A percentile compares a stretch with the other conserved stretches of the same genome.
Conservation (phyloP, 2,888 invertebrate genomes). For the Serrognathus titanus region DNA sequence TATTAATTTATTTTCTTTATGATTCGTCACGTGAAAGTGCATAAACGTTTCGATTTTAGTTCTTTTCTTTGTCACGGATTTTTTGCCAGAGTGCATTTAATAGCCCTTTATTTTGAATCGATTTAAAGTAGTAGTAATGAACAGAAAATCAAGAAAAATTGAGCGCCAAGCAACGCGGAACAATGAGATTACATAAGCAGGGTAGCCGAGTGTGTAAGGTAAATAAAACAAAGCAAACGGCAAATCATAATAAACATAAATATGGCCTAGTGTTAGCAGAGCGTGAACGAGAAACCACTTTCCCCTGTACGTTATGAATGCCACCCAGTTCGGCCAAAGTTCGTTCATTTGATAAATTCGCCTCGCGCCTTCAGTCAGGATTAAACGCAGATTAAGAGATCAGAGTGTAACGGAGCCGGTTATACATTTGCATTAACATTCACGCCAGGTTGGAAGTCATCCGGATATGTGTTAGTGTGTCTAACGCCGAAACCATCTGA, state of each 20-base stretch:
- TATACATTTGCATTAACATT: not conserved
- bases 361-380: not conserved
- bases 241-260: not conserved
- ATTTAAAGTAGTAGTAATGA: too few species aligned
- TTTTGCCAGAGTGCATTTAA: too few species aligned
- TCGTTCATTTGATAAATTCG: not conserved
- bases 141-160: too few species aligned
- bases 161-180: too few species aligned
- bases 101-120: too few species aligned
- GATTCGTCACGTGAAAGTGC: too few species aligned
- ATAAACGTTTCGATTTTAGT: too few species aligned
- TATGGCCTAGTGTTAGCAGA: not conserved
- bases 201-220: not conserved
- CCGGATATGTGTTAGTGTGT: not conserved
- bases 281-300: slow-evolving; percentile 2
- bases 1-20: too few species aligned
- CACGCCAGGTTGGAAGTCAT: not conserved
- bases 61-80: too few species aligned
- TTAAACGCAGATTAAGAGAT: not conserved
- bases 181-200: too few species aligned
- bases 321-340: not conserved
- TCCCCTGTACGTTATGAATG: slow-evolving; percentile 1
- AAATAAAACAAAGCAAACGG: not conserved
- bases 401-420: not conserved
- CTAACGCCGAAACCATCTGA: not conserved